These are phyloP conservation scores for Antitype chi DNA, from an alignment of 2,888 invertebrate species.

Conservation along the genomic window DNA sequence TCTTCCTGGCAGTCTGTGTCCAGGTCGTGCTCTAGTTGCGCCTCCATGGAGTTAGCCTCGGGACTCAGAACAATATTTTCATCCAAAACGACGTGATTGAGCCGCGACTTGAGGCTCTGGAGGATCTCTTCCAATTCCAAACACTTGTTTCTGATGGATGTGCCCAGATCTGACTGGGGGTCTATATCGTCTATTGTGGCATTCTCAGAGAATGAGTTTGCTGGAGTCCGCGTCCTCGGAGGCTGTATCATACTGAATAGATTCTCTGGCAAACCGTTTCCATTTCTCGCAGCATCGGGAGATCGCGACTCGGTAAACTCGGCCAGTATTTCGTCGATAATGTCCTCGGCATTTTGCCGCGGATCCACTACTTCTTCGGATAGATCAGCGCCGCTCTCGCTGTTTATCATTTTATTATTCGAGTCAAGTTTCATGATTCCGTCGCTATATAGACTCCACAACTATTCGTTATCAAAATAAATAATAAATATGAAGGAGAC, in stretches of 20 bases:
- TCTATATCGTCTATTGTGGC: constrained; percentile 88
- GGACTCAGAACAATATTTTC: constrained; percentile 89
- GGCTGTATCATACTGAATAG: constrained; percentile 86
- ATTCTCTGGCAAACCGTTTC: constrained; percentile 83
- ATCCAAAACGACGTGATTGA: constrained; percentile 88
- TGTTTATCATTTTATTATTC: constrained; percentile 88
- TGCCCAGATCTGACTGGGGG: constrained; percentile 87
- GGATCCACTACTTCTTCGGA: constrained; percentile 86
- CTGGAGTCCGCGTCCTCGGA: constrained; percentile 86
- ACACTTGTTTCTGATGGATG: constrained; percentile 88
- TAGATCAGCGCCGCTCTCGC: constrained; percentile 83
- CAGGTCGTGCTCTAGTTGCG: constrained; percentile 88
- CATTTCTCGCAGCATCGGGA: constrained; percentile 79
- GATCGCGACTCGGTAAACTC: constrained; percentile 87
- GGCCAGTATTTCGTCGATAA: constrained; percentile 88
- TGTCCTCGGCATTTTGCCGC: constrained; percentile 87
- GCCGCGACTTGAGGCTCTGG: constrained; percentile 87
- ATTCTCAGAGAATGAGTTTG: constrained; percentile 87
- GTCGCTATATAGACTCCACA: constrained; percentile 59
- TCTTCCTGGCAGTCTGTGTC: constrained; percentile 90
- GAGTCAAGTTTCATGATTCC: constrained; percentile 88
- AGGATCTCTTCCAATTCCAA: constrained; percentile 89
- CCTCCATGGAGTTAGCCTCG: constrained; percentile 87
- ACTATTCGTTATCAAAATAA: constrained; percentile 82
- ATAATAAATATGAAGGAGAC: constrained; percentile 76